Evolutionary conservation across 2,888 invertebrate genomes (phyloP), one percentile per base, ranked within the genome.

Genomic region (Trissolcus japonicus): DNA sequence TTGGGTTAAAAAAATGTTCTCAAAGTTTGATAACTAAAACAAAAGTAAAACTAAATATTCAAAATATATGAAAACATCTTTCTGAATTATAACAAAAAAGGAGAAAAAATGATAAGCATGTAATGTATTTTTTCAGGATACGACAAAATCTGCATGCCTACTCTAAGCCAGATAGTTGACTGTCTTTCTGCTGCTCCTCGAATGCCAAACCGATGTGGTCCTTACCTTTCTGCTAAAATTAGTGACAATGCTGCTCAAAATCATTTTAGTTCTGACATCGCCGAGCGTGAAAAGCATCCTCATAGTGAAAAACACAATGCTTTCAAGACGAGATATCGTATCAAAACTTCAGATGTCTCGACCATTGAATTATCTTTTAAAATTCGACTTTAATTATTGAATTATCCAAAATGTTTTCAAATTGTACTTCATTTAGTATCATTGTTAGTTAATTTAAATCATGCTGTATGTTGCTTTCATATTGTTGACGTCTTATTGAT

Each of bases 121-220:
- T 88, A 84, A 86, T 85, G 83, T 86, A 85, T 86, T 84, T 87
- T 90, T 86, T 76, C 90, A 90, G 90, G 90, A 86, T 86, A 85
- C 88, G 82, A 86, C 87, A 88, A 89, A 89, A 88, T 91, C 91
- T 92, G 92, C 92, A 92, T 92, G 92, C 90, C 91, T 92, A 88
- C 91, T 91, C 89, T 92, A 91, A 88, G 85, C 87, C 86, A 88
- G 86, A 86, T 88, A 86, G 87, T 88, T 87, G 86, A 87, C 86
- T 85, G 86, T 87, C 86, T 86, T 81, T 84, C 86, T 84, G 86
- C 87, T 85, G 87, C 84, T 86, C 87, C 83, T 86, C 85, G 83
- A 82, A 85, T 87, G 84, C 86, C 86, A 83, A 86, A 86, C 83
- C 86, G 86, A 86, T 84, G 87, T 83, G 85, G 87, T 82, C 84